Percentiles rank a stretch among this genome's conserved stretches.
Evolutionary conservation across 1,140 invertebrate genomes (phyloP).

Genomic region (Brachionus manjavacas): DNA sequence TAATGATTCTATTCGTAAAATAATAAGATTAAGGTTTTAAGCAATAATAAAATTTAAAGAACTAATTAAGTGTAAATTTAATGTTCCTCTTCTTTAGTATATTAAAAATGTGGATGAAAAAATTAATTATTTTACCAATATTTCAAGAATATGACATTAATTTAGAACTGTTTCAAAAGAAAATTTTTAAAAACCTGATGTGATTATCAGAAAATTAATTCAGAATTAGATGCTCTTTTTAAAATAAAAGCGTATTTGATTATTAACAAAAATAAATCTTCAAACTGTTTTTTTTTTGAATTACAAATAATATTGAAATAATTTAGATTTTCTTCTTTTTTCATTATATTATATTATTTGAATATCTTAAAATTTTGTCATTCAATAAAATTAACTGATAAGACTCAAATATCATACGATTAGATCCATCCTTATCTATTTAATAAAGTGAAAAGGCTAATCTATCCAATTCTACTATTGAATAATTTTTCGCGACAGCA

Average conservation of each 20-base stretch:
- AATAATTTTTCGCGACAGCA: too few species aligned
- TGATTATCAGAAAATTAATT: background rate
- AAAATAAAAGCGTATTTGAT: background rate
- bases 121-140: background rate
- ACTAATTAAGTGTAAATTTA: conserved; percentile 1
- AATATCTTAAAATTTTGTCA: too few species aligned
- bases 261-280: background rate
- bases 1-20: background rate
- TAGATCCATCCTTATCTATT: too few species aligned
- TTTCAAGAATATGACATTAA: background rate
- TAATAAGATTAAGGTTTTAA: background rate
- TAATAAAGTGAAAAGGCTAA: too few species aligned
- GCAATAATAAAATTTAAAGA: background rate
- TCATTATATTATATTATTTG: too few species aligned
- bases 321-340: too few species aligned
- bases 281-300: too few species aligned
- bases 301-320: too few species aligned
- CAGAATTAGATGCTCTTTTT: background rate
- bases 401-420: too few species aligned
- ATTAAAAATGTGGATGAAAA: background rate
- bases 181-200: background rate
- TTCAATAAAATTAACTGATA: too few species aligned
- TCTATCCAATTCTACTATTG: too few species aligned
- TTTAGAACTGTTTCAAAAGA: background rate
- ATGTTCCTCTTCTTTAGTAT: background rate